A percentile compares a stretch with the other conserved stretches of the same genome.
Evolutionary conservation across 2,888 invertebrate species (phyloP).

Genomic region (Dione vanillae): DNA sequence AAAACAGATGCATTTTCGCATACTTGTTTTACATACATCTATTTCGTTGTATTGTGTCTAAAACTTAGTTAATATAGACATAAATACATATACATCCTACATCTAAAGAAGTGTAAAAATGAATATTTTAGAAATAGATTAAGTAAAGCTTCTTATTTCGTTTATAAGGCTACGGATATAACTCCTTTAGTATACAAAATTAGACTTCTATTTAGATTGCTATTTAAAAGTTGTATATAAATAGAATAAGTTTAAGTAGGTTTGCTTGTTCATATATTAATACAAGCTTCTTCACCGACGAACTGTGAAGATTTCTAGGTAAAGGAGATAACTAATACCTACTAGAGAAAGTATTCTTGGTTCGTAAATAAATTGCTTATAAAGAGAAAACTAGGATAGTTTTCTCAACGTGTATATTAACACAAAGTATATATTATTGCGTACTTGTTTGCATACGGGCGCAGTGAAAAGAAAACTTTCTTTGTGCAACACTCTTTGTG

Average conservation of each 20-base stretch:
- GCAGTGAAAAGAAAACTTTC: conserved; percentile 32
- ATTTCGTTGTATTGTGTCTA: no score
- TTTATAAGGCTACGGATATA: no score
- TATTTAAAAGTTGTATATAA: not conserved
- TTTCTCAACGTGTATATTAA: conserved; percentile 7
- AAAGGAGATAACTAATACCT: not conserved
- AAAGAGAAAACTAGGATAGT: conserved; percentile 7
- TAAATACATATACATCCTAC: no score
- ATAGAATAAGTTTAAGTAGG: not conserved
- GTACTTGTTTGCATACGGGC: conserved; percentile 28
- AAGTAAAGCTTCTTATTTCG: no score
- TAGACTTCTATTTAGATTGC: not conserved
- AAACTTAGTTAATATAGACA: no score
- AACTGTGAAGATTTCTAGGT: not conserved
- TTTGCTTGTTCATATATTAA: no score
- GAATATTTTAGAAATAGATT: no score
- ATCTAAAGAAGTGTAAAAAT: no score
- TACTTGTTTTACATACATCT: no score
- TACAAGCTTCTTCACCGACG: not conserved
- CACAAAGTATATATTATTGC: conserved; percentile 25
- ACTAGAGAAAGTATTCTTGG: conserved; percentile 5
- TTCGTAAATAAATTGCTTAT: not conserved
- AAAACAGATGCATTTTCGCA: no score
- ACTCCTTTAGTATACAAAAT: not conserved
- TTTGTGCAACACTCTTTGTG: conserved; percentile 37